These are phyloP conservation scores for Bombus terrestris DNA, from an alignment of 1,140 invertebrate species.

Conservation along the genomic window DNA sequence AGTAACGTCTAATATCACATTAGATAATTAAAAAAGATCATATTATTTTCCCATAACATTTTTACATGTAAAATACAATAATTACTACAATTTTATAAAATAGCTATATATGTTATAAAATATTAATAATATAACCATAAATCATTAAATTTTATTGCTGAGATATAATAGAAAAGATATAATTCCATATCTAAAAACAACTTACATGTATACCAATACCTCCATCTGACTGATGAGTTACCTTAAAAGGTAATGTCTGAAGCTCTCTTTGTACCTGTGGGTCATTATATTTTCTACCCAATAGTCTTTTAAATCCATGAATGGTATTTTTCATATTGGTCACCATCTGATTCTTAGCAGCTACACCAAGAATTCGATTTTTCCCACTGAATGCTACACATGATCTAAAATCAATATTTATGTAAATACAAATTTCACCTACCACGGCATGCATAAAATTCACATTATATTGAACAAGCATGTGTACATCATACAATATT, in stretches of 20 bases:
- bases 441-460: not conserved
- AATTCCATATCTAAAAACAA: slow-evolving; percentile 15
- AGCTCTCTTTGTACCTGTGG: slow-evolving; percentile 92
- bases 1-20: not conserved
- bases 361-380: slow-evolving; percentile 96
- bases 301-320: slow-evolving; percentile 94
- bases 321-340: slow-evolving; percentile 99
- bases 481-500: not conserved
- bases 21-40: slow-evolving; percentile 31
- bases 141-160: not conserved
- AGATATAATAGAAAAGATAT: not conserved
- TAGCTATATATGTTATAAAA: slow-evolving; percentile 9
- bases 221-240: slow-evolving; percentile 87
- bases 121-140: not conserved
- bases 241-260: slow-evolving; percentile 89
- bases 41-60: not conserved
- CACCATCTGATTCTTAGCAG: slow-evolving; percentile 97
- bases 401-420: slow-evolving; percentile 86
- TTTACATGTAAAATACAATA: not conserved
- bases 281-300: slow-evolving; percentile 95
- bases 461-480: not conserved
- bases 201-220: slow-evolving; percentile 89
- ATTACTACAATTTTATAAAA: slow-evolving; percentile 1
- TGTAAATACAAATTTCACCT: not conserved
- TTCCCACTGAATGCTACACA: slow-evolving; percentile 97